Base-by-base conservation (phyloP, 1,140 invertebrate species). In the Triops longicaudatus region DNA sequence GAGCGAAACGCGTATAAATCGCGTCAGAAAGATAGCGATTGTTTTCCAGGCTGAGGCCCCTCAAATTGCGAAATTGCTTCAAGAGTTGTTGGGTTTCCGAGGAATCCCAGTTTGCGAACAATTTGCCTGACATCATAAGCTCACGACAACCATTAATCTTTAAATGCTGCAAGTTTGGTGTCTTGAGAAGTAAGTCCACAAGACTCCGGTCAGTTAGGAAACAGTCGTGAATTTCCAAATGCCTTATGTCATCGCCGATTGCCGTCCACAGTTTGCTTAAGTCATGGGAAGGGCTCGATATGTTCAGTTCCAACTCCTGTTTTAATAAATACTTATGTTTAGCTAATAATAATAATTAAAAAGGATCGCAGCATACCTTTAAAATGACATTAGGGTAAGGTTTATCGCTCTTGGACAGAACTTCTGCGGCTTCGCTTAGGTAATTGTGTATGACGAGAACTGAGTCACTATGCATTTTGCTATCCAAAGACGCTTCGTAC, bases 1-100 rank as follows among this genome's bases (percentile, higher is more conserved):
- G 84, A 1, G 89, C 84, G 80, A 92, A 85, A 79, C 90, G 86
- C 80, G 88, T 87, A 41, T 92, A 88, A 27, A 91, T 83, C 41
- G 87, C 87, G 86, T 92, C 91, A 1, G 90, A 90, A 1, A 92
- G 82, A 81, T 91, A 91, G 77, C 90, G 86, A 81, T 92, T 90
- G 50, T 87, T 87, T 12, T 87, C 86, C 76, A 92, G 81, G 77
- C 87, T 89, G 31, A 92, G 82, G 72, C 84, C 83, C 78, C 83
- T 86, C 17, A 92, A 84, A 76, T 88, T 87, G 76, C 86, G 83
- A 73, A 91, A 83, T 74, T 85, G 86, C 9, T 85, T 79, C 26
- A 83, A 82, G 7, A 88, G 50, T 7, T 17, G 50, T 14, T 63
- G 79, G 50, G 85, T 81, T 75, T 86, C 83, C 37, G 86, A 83